Base-by-base conservation (phyloP, 2,797 vertebrate species). In the Helicolenus hilgendorfi region DNA sequence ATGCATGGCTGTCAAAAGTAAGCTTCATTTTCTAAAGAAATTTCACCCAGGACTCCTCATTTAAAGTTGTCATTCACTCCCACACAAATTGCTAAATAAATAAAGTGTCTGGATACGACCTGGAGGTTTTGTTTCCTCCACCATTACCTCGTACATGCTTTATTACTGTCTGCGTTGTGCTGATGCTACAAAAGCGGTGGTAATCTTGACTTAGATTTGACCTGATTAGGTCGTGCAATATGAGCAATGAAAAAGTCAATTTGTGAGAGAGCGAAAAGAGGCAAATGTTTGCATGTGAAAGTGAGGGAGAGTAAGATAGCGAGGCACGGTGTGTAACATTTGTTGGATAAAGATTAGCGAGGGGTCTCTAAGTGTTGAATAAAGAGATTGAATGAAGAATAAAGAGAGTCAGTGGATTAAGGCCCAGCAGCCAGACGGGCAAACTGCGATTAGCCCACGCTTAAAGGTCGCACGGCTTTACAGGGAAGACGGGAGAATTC, bases 391-490 rank as follows among this genome's bases (percentile, higher is more conserved):
- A 87, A 92, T 89, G 78, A 81, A 94, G 83, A 90, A 90, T 92
- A 93, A 92, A 95, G 88, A 89, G 83, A 92, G 87, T 94, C 79
- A 89, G 90, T 95, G 91, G 89, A 95, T 95, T 92, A 95, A 90
- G 72, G 74, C 81, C 84, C 84, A 79, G 92, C 89, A 83, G 83
- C 59, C 88, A 88, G 85, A 90, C 82, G 36, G 81, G 82, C 88
- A 79, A 85, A 90, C 78, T 87, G 84, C 88, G 93, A 94, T 96
- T 94, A 95, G 86, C 73, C 72, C 80, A 76, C 79, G 83, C 89
- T 95, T 94, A 94, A 95, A 93, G 91, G 92, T 95, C 88, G 77
- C 82, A 45, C 70, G 67, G 84, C 79, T 91, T 94, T 91, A 89
- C 83, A 86, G 85, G 78, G 84, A 89, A 70, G n/a, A 72, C 53